Evolutionary conservation across 1,140 invertebrate genomes (phyloP).

Genomic region (Cydia pomonella): DNA sequence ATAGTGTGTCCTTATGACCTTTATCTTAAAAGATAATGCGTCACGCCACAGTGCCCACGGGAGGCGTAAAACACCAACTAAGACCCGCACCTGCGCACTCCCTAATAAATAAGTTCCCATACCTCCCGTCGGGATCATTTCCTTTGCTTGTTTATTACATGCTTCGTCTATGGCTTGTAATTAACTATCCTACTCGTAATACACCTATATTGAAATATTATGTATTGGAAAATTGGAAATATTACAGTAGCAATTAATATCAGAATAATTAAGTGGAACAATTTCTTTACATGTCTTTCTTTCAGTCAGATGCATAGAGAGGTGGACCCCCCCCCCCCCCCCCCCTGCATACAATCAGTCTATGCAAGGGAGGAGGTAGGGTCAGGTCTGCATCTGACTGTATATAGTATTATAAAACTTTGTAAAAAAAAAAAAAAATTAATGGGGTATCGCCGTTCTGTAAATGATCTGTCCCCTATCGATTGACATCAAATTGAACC

Average conservation of each 20-base stretch:
- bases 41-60: constrained; percentile 17
- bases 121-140: constrained; percentile 30
- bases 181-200: constrained; percentile 9
- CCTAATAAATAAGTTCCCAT: constrained; percentile 14
- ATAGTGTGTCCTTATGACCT: background rate
- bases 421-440: too few relatives aligned
- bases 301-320: too few relatives aligned
- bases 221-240: constrained; percentile 3
- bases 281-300: too few relatives aligned
- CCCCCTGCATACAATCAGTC: too few relatives aligned
- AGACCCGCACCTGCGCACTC: constrained; percentile 6
- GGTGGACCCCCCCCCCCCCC: too few relatives aligned
- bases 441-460: too few relatives aligned
- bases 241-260: background rate
- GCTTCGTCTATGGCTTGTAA: constrained; percentile 22
- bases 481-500: too few relatives aligned
- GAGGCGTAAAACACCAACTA: constrained; percentile 25
- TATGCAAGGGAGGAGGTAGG: too few relatives aligned
- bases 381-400: too few relatives aligned
- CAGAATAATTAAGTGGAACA: background rate
- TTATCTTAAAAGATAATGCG: constrained; percentile 11
- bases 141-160: constrained; percentile 20
- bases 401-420: too few relatives aligned
- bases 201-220: background rate
- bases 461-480: too few relatives aligned